Evolutionary conservation across 2,888 invertebrate species (phyloP).

Genomic region (Petrolisthes manimaculis): DNA sequence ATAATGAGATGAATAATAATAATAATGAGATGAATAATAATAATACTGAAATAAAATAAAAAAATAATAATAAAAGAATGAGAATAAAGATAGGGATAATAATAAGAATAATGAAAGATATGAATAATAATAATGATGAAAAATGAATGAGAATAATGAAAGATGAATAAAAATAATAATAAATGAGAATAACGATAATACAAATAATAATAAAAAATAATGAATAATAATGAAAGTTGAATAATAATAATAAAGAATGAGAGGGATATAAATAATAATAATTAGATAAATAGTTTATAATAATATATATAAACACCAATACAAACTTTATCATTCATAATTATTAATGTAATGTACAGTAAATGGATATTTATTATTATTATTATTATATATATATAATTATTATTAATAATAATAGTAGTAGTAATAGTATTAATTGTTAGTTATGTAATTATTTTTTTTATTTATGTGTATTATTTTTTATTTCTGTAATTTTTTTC

Average conservation of each 20-base stretch:
- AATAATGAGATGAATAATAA: not conserved
- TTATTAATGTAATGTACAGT: no score
- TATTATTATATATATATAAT: no score
- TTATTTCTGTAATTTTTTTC: no score
- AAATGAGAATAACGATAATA: not conserved
- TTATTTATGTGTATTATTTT: no score
- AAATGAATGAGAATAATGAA: not conserved
- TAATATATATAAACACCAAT: not conserved
- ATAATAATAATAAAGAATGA: not conserved
- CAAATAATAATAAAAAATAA: not conserved
- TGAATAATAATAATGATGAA: not conserved
- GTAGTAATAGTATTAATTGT: no score
- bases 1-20: no score
- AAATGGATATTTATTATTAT: no score
- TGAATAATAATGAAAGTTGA: not conserved
- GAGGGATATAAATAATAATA: not conserved
- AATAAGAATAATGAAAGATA: no score
- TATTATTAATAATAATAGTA: no score
- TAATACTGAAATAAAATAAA: not conserved
- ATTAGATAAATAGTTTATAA: not conserved
- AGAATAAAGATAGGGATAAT: not conserved
- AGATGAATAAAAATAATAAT: not conserved
- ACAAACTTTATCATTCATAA: no score
- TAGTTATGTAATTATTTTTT: no score
- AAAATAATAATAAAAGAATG: not conserved